Evolutionary conservation across 1,140 invertebrate genomes (phyloP).

Genomic region (Pogonognathellus flavescens): DNA sequence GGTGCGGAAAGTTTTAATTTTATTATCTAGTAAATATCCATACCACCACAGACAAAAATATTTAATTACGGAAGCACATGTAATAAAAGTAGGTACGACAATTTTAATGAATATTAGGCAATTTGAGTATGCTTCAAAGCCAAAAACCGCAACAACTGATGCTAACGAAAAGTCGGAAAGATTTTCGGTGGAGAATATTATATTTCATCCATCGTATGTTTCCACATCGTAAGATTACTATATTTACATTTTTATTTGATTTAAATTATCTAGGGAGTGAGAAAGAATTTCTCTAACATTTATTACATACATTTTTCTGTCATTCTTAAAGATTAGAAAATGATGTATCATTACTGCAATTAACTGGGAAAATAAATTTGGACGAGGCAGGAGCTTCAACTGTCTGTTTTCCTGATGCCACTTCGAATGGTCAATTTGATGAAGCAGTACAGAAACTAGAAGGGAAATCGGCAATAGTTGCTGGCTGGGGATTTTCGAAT

Average conservation of each 20-base stretch:
- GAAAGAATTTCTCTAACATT: too few species aligned
- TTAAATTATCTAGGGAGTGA: not conserved
- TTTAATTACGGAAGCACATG: too few species aligned
- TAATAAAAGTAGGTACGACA: too few species aligned
- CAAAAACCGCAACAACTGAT: not conserved
- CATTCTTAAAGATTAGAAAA: not conserved
- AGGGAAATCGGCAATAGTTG: not conserved
- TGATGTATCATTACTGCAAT: not conserved
- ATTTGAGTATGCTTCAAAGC: not conserved
- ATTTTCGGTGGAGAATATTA: not conserved
- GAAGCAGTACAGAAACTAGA: not conserved
- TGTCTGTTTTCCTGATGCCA: not conserved
- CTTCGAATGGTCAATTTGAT: not conserved
- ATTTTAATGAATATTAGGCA: too few species aligned
- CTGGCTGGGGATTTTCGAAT: not conserved
- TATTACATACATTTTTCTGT: too few species aligned
- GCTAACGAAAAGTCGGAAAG: not conserved
- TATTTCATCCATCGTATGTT: not conserved
- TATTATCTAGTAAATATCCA: too few species aligned
- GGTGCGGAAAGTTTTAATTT: too few species aligned
- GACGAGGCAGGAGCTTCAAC: not conserved
- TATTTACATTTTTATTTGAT: not conserved
- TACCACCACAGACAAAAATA: too few species aligned
- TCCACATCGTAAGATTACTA: not conserved
- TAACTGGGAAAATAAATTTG: not conserved